phyloP scores from a whole-genome alignment of 35 echinoderm and acorn worm species.

The Holothuria glaberrima region DNA sequence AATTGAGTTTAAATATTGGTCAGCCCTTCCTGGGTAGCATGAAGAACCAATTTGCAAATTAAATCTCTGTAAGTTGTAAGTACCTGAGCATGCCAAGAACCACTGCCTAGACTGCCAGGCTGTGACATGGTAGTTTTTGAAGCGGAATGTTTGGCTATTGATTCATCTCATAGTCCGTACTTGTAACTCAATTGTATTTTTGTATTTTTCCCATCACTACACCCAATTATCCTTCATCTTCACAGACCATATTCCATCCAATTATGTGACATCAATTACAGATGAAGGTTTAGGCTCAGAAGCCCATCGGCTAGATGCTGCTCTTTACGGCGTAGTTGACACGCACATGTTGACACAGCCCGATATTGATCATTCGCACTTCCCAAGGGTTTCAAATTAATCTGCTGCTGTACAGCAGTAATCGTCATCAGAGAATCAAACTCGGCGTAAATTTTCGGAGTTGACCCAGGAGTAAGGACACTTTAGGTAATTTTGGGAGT shows the following conservation, averaged over 20 bases:
- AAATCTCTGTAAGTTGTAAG: constrained; percentile 51
- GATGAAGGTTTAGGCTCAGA: constrained; percentile 19
- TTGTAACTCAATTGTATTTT: constrained; percentile 66
- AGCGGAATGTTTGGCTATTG: constrained; percentile 52
- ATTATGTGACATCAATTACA: constrained; percentile 68
- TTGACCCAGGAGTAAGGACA: constrained; percentile 47
- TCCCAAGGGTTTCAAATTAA: constrained; percentile 69
- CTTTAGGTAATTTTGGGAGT: constrained; percentile 34
- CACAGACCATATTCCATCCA: constrained; percentile 64
- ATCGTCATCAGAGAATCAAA: constrained; percentile 55
- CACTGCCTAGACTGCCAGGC: neutral
- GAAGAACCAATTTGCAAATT: constrained; percentile 42
- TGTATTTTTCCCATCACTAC: constrained; percentile 67
- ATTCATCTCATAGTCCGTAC: constrained; percentile 34
- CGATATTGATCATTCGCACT: constrained; percentile 59
- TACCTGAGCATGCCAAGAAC: neutral
- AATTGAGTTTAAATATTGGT: constrained; percentile 55
- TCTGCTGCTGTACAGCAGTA: constrained; percentile 49
- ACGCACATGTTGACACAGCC: constrained; percentile 64
- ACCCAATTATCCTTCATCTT: constrained; percentile 62
- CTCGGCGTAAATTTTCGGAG: constrained; percentile 53
- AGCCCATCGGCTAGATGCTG: constrained; percentile 25
- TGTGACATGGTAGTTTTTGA: neutral
- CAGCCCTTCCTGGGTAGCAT: constrained; percentile 6
- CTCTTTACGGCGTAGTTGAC: constrained; percentile 53